These are phyloP conservation scores for Raja brachyura DNA, from an alignment of 2,113 vertebrate species.

Conservation along the genomic window DNA sequence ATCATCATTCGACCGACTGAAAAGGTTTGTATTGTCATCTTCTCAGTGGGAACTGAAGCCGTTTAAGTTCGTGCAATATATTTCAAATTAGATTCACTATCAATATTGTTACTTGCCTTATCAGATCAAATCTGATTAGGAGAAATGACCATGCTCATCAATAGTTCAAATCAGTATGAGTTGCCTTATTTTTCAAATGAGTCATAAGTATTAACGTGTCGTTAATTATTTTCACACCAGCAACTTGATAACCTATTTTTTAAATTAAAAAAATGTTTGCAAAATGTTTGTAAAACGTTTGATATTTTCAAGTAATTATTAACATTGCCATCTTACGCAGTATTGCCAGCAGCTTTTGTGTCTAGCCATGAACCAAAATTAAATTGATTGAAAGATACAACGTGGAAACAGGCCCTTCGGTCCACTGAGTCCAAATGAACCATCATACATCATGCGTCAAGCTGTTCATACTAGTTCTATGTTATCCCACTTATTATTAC, in stretches of 20 bases:
- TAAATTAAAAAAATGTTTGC: too few species aligned
- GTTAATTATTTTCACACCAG: not conserved
- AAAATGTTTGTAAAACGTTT: not conserved
- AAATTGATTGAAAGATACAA: too few species aligned
- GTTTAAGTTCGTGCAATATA: constrained; percentile 30
- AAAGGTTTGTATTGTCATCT: constrained; percentile 29
- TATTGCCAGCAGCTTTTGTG: not conserved
- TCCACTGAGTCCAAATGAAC: too few species aligned
- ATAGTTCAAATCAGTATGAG: not conserved
- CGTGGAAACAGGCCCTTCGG: too few species aligned
- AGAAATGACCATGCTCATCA: not conserved
- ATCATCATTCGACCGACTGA: constrained; percentile 20
- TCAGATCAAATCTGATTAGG: constrained; percentile 35
- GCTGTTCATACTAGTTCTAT: too few species aligned
- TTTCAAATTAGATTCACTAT: constrained; percentile 37
- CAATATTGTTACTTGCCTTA: constrained; percentile 35
- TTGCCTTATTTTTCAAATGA: constrained; percentile 3
- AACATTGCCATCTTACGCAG: not conserved
- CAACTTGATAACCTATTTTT: not conserved
- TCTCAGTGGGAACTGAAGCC: not conserved
- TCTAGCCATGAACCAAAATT: not conserved
- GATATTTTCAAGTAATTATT: not conserved
- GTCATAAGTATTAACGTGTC: not conserved
- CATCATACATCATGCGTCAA: too few species aligned
- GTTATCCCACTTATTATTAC: too few species aligned